Conservation (phyloP, 2,113 vertebrate genomes). For the Xiphias gladius region DNA sequence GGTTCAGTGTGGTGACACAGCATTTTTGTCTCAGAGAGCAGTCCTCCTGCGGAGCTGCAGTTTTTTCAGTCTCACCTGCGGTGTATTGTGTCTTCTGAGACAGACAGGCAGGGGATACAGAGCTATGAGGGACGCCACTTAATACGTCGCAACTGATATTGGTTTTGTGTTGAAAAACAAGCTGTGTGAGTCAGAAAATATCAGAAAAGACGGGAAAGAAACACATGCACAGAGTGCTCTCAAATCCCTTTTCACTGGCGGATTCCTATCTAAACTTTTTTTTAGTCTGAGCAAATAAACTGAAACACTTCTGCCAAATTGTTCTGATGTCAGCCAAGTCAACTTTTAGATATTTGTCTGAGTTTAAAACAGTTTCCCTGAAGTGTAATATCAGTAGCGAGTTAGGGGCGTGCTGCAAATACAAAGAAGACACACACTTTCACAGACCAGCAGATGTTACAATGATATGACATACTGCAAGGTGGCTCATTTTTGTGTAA, state of each 20-base stretch:
- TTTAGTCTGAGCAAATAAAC: slow-evolving; percentile 1
- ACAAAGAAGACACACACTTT: slow-evolving; percentile 26
- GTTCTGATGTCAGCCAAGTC: slow-evolving; percentile 16
- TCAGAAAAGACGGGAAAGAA: slow-evolving; percentile 5
- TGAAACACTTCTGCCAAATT: slow-evolving; percentile 28
- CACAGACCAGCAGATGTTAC: slow-evolving; percentile 41
- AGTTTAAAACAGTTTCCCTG: slow-evolving; percentile 8
- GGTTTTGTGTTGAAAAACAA: slow-evolving; percentile 51
- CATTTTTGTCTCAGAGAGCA: slow-evolving; percentile 48
- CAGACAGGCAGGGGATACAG: slow-evolving; percentile 28
- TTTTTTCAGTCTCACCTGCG: slow-evolving; percentile 37
- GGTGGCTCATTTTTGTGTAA: slow-evolving; percentile 46
- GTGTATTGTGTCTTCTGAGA: slow-evolving; percentile 35
- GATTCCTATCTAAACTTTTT: slow-evolving; percentile 7
- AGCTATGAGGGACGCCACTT: slow-evolving; percentile 48
- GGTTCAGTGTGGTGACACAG: slow-evolving; percentile 55
- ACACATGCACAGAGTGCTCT: slow-evolving; percentile 3
- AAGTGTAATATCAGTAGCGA: slow-evolving; percentile 28
- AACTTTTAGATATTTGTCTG: slow-evolving; percentile 1
- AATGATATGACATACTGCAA: slow-evolving; percentile 42
- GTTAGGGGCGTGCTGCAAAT: neutral
- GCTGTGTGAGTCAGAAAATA: slow-evolving; percentile 38
- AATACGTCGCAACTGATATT: slow-evolving; percentile 60
- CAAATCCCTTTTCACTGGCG: slow-evolving; percentile 17
- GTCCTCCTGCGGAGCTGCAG: no score